phyloP scores from a whole-genome alignment of 2,888 invertebrate genomes.

The Hipparchia sbordonii region DNA sequence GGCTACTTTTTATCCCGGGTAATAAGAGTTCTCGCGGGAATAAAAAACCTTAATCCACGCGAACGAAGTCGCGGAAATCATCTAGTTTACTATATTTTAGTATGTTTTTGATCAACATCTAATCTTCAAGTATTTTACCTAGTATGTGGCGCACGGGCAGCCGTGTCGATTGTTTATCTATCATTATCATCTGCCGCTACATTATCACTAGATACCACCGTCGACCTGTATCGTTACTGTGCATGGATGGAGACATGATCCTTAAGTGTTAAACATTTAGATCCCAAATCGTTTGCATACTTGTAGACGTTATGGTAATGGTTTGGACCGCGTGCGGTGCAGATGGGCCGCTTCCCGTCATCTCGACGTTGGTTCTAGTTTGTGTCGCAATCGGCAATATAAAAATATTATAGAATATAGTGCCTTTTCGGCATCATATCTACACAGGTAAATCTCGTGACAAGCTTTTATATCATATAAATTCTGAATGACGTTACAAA shows the following conservation, averaged over 20 bases:
- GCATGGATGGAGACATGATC: background rate
- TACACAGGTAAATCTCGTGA: no score
- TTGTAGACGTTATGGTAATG: background rate
- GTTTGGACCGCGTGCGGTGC: background rate
- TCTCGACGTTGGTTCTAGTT: background rate
- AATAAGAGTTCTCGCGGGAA: no score
- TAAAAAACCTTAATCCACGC: no score
- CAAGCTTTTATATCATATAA: no score
- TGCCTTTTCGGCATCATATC: background rate
- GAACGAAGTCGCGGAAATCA: no score
- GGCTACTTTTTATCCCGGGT: no score
- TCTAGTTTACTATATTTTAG: no score
- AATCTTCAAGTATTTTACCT: background rate
- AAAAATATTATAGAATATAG: background rate
- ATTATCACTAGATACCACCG: background rate
- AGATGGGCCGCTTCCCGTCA: constrained; percentile 3
- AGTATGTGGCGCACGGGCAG: background rate
- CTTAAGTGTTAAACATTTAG: background rate
- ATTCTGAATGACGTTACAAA: no score
- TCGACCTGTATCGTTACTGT: background rate
- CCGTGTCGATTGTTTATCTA: background rate
- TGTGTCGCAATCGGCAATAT: background rate
- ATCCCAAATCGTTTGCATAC: background rate
- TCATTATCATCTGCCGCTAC: background rate
- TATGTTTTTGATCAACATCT: background rate